Base-by-base conservation (phyloP, 2,888 invertebrate species). In the Atrina japonica region DNA sequence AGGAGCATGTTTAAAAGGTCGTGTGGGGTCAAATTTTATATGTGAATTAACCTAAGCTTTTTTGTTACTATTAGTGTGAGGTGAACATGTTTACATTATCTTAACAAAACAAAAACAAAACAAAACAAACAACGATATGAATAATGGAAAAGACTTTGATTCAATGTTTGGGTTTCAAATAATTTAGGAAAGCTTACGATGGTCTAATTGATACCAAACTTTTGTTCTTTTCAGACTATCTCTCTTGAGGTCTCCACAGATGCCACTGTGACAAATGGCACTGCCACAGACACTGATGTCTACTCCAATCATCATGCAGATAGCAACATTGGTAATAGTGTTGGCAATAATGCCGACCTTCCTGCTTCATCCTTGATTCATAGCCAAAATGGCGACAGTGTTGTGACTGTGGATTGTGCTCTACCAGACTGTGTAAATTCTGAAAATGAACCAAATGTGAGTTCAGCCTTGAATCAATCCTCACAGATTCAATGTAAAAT, bases 191-290 rank as follows among this genome's bases (percentile, higher is more conserved):
- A n/a, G n/a, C n/a, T n/a, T n/a, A n/a, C n/a, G n/a, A n/a, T n/a
- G n/a, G n/a, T n/a, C n/a, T n/a, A n/a, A n/a, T n/a, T n/a, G n/a
- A n/a, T n/a, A n/a, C n/a, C n/a, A n/a, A n/a, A n/a, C n/a, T n/a
- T n/a, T n/a, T n/a, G n/a, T n/a, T n/a, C 53, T 23, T 81, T 82
- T 55, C 78, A 84, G 84, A 84, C 76, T 78, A 82, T 76, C 79
- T 84, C 75, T 84, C 84, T 75, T 84, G 83, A 84, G 76, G 77
- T 72, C 58, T 45, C 67, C 45, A 29, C 53, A 45, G 52, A 73
- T 61, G 50, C 67, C 45, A 35, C 52, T 45, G 52, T 63, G 41
- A 69, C 58, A 76, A 69, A 76, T 70, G 73, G 74, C 73, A 60
- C 66, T 50, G 47, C 58, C 66, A 75, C 73, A 70, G 77, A 74